Percentiles rank a stretch among this genome's conserved stretches.
Conservation (phyloP, 1,140 invertebrate species). For the Oppia nitens region DNA sequence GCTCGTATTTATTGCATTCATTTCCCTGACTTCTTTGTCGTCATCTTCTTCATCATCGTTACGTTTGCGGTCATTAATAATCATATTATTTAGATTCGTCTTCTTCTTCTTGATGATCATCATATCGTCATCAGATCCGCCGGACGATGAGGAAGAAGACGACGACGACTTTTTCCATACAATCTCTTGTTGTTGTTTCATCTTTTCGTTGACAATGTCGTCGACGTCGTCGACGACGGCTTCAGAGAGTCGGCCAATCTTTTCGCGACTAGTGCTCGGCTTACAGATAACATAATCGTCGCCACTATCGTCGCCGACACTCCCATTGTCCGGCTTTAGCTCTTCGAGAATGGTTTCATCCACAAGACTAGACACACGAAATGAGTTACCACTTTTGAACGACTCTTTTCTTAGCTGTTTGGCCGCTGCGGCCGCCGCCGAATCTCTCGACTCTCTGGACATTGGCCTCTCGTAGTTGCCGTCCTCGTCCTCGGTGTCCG, state of each 20-base stretch:
- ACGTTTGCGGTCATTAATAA: neutral
- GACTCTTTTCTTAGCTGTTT: neutral
- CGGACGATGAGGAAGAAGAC: neutral
- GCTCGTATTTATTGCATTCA: too few relatives aligned
- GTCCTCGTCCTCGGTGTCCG: neutral
- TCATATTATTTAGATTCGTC: neutral
- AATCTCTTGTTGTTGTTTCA: too few relatives aligned
- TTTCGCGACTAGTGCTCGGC: neutral
- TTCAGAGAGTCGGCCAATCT: too few relatives aligned
- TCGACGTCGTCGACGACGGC: neutral
- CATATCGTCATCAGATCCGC: neutral
- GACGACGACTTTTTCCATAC: neutral
- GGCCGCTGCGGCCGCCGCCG: too few relatives aligned
- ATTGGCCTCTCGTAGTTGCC: neutral
- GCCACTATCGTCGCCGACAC: neutral
- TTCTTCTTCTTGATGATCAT: neutral
- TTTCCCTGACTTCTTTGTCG: too few relatives aligned
- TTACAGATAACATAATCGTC: neutral
- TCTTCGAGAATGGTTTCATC: neutral
- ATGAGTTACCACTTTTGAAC: neutral
- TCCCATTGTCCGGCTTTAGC: neutral
- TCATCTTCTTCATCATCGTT: neutral
- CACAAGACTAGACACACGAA: neutral
- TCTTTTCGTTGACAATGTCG: neutral
- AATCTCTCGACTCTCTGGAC: too few relatives aligned